Base-by-base conservation (phyloP, 2,113 vertebrate genomes). In the Alethe castanea region DNA sequence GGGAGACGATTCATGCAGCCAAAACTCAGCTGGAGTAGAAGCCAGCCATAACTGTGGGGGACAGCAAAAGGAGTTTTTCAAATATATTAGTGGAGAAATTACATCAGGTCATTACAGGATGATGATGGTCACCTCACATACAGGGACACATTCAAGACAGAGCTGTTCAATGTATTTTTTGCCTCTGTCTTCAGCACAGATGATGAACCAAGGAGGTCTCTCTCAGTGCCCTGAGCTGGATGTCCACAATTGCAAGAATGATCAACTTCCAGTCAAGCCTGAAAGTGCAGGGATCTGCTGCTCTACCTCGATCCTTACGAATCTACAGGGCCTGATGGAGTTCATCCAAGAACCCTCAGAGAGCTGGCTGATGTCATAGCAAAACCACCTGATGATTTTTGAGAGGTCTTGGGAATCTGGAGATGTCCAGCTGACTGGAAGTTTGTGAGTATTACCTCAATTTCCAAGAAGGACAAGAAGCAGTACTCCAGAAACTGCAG, bases 391-490 rank as follows among this genome's bases (percentile, higher is more conserved):
- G 0, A 29, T 9, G 23, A 47, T 20, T 62, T 62, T 20, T 56
- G 25, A 18, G 28, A 8, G 17, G 40, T 79, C 25, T 45, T 56
- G 19, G 29, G 8, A 79, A 79, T 47, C 24, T 19, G 14, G 8
- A 61, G 7, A 47, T 16, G 5, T 62, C 38, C 29, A 40, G 40
- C 19, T 40, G 19, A 71, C 24, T 40, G 48, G n/a, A 70, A 79
- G 24, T 0, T 47, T 7, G n/a, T 4, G 8, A 70, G 20, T 3
- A 15, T 14, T 54, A 11, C n/a, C 56, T 4, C 1, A 2, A 8
- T 47, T 71, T 48, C 19, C 40, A 61, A 60, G 31, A 86, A 36
- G 9, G 2, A 18, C 18, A 60, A 45, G 16, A 53, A 61, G 31
- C 3, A 60, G 12, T 8, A 53, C 14, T 5, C 14, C 2, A 5